Evolutionary conservation across 2,797 vertebrate species (phyloP), one percentile per base, ranked within the genome.

Genomic region (Danio jaintianensis): DNA sequence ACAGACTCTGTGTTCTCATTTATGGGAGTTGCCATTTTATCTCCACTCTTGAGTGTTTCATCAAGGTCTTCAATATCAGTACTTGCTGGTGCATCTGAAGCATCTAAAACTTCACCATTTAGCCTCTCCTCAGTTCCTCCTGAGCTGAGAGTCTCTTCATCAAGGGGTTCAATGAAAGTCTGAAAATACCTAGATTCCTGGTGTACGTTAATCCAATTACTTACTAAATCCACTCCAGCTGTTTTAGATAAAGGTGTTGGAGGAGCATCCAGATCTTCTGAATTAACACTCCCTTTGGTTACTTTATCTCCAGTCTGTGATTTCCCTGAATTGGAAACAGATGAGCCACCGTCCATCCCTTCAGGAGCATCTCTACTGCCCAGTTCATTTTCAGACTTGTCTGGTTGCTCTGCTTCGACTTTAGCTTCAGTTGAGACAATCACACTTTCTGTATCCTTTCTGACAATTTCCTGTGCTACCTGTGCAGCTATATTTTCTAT

Each of bases 141-240:
- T 6, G 83, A 22, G 1, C 59, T 18, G 0, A 77, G 55, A 20
- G 83, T 81, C 67, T 72, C 67, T 62, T 93, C 92, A n/a, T 94
- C 93, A 43, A 93, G 78, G 6, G 94, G 92, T 75, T 94, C 93
- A 0, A 92, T 87, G 75, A 91, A 94, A 0, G 85, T 94, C 89
- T 94, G 89, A 38, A 94, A 94, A 64, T 79, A 92, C 77, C 86
- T 93, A 13, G 93, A 90, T 0, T 85, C 76, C 76, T 93, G 92
- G 84, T 94, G 94, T 76, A 86, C 62, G 61, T 85, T 92, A 3
- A 94, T 87, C 93, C 93, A 94, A 89, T 90, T 94, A 6, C 87
- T 89, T 45, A 94, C 93, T 3, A 94, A 83, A 75, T 93, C 91
- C 0, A 83, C 80, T 45, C 78, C 92, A 86, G 90, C 86, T 58